Percentiles rank a stretch among this genome's conserved stretches.
These are phyloP conservation scores for Petrophora chlorosata DNA, from an alignment of 2,888 invertebrate species.

Conservation along the genomic window DNA sequence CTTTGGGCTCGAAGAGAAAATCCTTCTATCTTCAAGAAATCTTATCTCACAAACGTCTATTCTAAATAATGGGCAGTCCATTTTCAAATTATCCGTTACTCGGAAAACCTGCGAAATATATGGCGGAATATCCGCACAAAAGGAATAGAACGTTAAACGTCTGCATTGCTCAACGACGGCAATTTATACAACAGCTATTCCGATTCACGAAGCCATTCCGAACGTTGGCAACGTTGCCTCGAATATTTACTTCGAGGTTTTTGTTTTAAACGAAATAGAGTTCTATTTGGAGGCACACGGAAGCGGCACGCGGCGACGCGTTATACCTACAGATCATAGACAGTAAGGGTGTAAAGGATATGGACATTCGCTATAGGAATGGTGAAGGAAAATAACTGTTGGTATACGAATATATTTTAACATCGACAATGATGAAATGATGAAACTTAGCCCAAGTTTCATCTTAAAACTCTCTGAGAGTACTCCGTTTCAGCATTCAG, in stretches of 20 bases:
- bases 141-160: conserved; percentile 10
- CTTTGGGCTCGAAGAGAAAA: too few species aligned
- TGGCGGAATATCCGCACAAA: background rate
- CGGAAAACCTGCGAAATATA: background rate
- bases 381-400: too few species aligned
- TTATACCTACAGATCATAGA: background rate
- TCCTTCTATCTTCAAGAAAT: too few species aligned
- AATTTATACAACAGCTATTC: conserved; percentile 21
- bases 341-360: too few species aligned
- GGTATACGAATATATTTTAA: too few species aligned
- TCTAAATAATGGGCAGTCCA: background rate
- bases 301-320: conserved; percentile 36
- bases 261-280: conserved; percentile 66
- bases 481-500: too few species aligned
- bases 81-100: background rate
- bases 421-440: too few species aligned
- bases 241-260: conserved; percentile 42
- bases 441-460: too few species aligned
- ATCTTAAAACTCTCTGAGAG: too few species aligned
- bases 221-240: conserved; percentile 18
- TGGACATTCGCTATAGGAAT: too few species aligned
- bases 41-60: too few species aligned
- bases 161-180: conserved; percentile 25
- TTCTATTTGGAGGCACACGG: conserved; percentile 40
- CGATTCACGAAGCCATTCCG: conserved; percentile 19